Evolutionary conservation across 2,888 invertebrate genomes (phyloP), one percentile per base, ranked within the genome.

Genomic region (Apodemia duryi): DNA sequence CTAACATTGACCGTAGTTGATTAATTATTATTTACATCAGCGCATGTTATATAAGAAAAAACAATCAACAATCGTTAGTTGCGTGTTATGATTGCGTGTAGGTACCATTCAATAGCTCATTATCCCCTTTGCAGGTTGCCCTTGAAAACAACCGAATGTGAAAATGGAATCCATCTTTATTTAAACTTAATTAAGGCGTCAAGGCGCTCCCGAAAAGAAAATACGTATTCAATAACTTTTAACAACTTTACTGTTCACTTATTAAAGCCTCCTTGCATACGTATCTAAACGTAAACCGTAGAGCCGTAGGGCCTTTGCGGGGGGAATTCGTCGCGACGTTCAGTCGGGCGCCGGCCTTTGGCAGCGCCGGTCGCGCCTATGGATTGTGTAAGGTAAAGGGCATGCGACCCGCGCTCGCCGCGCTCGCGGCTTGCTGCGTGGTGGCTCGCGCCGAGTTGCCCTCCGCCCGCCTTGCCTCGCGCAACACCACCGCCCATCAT

Each of bases 331-430:
- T 71, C 77, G 72, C 74, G 76, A 77, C 84, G 82, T 73, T 86
- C 86, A 90, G 90, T 90, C 89, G 86, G 86, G 89, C 89, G 88
- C 90, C 89, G 83, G 88, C 88, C 84, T 79, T 81, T 83, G 80
- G 81, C 84, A 83, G 88, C 85, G 91, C 86, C 89, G 88, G 88
- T 86, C 83, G 89, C 84, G 74, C 76, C 69, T 71, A 83, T 84
- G 86, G 78, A 69, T 70, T 73, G 81, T 77, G 84, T 74, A 78
- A 83, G 82, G 81, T 84, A 83, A 85, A 88, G 87, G 88, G 88
- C 83, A 89, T 88, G 91, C 90, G 86, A 84, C 82, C 80, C 88
- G 88, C 89, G 88, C 85, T 85, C 78, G 86, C 85, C 83, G 90
- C 91, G 81, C 82, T 88, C 83, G 89, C 88, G 85, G 88, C 84